Evolutionary conservation across 2,888 invertebrate species (phyloP).

Genomic region (Pristionchus entomophagus): DNA sequence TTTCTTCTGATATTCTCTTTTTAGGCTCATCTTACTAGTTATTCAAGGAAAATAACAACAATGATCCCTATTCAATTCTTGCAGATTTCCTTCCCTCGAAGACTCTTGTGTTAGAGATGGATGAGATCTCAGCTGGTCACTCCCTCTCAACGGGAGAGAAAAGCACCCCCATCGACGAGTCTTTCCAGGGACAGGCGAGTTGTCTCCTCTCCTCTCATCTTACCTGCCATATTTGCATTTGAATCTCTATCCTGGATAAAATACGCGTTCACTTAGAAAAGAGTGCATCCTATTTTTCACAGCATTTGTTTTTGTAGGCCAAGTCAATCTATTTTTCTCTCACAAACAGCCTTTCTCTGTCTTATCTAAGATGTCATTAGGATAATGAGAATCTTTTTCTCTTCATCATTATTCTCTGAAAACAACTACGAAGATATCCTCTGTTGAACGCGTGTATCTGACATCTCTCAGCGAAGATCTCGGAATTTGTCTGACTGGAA

Average conservation of each 20-base stretch:
- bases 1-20: no score
- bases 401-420: neutral
- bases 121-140: conserved; percentile 65
- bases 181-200: conserved; percentile 41
- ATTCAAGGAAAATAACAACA: no score
- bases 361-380: neutral
- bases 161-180: neutral
- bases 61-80: no score
- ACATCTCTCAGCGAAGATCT: neutral
- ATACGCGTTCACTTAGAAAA: no score
- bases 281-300: no score
- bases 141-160: conserved; percentile 51
- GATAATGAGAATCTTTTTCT: neutral
- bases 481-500: no score
- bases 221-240: no score
- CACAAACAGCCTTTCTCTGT: neutral
- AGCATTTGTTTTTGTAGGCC: no score
- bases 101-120: conserved; percentile 58
- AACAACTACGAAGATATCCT: neutral
- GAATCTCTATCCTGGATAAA: no score
- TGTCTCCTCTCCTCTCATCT: no score
- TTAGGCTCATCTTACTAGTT: no score
- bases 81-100: conserved; percentile 57
- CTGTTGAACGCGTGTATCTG: neutral
- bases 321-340: neutral